phyloP scores from a whole-genome alignment of 1,140 invertebrate species.

The Dryas iulia region DNA sequence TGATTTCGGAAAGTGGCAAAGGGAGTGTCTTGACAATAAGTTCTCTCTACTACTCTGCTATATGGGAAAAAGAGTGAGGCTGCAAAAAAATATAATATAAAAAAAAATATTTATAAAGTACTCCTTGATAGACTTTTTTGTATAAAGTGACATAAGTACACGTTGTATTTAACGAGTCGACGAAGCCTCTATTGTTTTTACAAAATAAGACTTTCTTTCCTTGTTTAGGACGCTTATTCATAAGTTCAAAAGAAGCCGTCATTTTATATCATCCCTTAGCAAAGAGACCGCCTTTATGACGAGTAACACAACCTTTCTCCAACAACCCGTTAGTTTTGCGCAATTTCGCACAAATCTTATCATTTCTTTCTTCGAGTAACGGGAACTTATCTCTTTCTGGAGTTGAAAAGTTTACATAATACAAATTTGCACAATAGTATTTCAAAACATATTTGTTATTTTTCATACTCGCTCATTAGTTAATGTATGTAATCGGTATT shows the following conservation, averaged over 20 bases:
- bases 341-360: slow-evolving; percentile 54
- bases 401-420: slow-evolving; percentile 32
- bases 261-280: slow-evolving; percentile 59
- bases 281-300: slow-evolving; percentile 59
- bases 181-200: slow-evolving; percentile 60
- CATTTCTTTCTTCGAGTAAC: slow-evolving; percentile 41
- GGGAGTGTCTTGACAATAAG: too few species aligned
- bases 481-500: slow-evolving; percentile 31
- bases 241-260: slow-evolving; percentile 52
- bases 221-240: slow-evolving; percentile 30
- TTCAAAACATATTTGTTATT: slow-evolving; percentile 16
- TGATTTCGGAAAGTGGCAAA: too few species aligned
- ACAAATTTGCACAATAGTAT: slow-evolving; percentile 27
- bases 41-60: too few species aligned
- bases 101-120: too few species aligned
- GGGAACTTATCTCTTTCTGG: slow-evolving; percentile 35
- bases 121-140: too few species aligned
- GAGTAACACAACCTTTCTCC: slow-evolving; percentile 46
- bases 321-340: slow-evolving; percentile 55
- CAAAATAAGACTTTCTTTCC: slow-evolving; percentile 62
- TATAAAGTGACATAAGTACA: too few species aligned
- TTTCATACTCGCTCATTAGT: slow-evolving; percentile 16
- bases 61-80: too few species aligned
- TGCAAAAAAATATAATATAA: too few species aligned
- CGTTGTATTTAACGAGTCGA: too few species aligned